A percentile compares a stretch with the other conserved stretches of the same genome.
These are phyloP conservation scores for Procavia capensis DNA, from an alignment of 2,113 vertebrate species.

Conservation along the genomic window DNA sequence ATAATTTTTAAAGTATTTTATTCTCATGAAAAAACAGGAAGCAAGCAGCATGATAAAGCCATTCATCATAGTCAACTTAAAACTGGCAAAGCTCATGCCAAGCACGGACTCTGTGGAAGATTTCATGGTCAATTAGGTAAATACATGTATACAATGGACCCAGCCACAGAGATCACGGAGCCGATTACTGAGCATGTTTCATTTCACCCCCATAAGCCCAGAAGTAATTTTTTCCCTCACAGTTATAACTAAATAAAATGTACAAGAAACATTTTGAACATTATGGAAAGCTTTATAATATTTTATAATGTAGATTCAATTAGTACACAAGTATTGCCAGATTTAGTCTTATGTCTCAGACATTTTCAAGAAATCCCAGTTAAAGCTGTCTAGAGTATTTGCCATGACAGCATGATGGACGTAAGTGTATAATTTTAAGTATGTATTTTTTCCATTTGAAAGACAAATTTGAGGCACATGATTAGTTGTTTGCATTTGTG, in stretches of 20 bases:
- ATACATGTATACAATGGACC: conserved; percentile 88
- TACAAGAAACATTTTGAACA: conserved; percentile 51
- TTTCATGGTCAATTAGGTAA: conserved; percentile 91
- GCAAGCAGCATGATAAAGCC: conserved; percentile 81
- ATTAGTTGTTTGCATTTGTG: conserved; percentile 80
- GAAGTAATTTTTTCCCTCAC: conserved; percentile 75
- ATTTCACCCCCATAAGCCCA: conserved; percentile 86
- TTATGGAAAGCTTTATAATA: conserved; percentile 65
- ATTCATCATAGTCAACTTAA: conserved; percentile 87
- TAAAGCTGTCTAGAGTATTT: conserved; percentile 38
- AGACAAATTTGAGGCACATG: conserved; percentile 75
- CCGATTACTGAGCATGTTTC: conserved; percentile 89
- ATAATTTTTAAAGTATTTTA: conserved; percentile 81
- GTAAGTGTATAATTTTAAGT: conserved; percentile 52
- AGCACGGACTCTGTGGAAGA: conserved; percentile 83
- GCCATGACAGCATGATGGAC: conserved; percentile 34
- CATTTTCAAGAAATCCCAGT: conserved; percentile 1
- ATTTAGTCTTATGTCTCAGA: background rate
- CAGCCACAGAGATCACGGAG: conserved; percentile 85
- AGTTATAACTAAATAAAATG: conserved; percentile 75
- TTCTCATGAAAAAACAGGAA: conserved; percentile 81
- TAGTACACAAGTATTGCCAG: conserved; percentile 61
- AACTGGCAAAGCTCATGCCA: conserved; percentile 79
- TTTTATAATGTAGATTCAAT: conserved; percentile 62
- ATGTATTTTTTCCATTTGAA: conserved; percentile 68